These are phyloP conservation scores for Thalassaphorura encarpata DNA, from an alignment of 1,140 invertebrate genomes.

Conservation along the genomic window DNA sequence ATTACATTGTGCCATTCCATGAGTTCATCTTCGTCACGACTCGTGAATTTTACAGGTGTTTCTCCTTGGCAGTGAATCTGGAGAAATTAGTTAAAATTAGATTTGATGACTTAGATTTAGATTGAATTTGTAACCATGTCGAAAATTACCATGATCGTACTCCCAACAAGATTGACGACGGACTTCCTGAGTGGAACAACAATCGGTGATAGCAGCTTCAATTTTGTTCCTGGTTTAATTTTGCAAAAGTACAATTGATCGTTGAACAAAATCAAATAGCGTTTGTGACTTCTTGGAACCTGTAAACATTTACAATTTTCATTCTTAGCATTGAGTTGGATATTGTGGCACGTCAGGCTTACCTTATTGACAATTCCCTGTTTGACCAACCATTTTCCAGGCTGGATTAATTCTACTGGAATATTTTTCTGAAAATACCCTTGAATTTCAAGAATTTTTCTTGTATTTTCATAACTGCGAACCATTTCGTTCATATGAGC, in stretches of 20 bases:
- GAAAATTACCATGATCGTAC: not conserved
- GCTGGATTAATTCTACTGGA: conserved; percentile 23
- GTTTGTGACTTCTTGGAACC: not conserved
- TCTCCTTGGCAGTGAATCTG: conserved; percentile 22
- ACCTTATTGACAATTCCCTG: conserved; percentile 14
- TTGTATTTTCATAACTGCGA: conserved; percentile 25
- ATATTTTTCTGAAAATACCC: conserved; percentile 20
- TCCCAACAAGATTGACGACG: conserved; percentile 3
- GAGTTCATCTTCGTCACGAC: conserved; percentile 17
- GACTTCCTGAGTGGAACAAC: conserved; percentile 24
- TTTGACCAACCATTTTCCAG: conserved; percentile 24
- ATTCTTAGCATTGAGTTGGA: not conserved
- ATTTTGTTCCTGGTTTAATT: conserved; percentile 22
- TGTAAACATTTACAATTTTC: too few species aligned
- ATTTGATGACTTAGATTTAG: not conserved
- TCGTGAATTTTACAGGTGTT: conserved; percentile 9
- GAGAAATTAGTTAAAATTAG: not conserved
- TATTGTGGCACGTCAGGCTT: not conserved
- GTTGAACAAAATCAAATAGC: conserved; percentile 23
- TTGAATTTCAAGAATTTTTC: conserved; percentile 23
- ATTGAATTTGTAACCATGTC: not conserved
- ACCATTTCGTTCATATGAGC: conserved; percentile 32
- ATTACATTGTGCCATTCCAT: conserved; percentile 17
- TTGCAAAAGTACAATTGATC: conserved; percentile 28
- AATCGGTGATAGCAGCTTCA: conserved; percentile 14